Conservation (phyloP, 1,140 invertebrate species). For the Brachionus plicatilis region DNA sequence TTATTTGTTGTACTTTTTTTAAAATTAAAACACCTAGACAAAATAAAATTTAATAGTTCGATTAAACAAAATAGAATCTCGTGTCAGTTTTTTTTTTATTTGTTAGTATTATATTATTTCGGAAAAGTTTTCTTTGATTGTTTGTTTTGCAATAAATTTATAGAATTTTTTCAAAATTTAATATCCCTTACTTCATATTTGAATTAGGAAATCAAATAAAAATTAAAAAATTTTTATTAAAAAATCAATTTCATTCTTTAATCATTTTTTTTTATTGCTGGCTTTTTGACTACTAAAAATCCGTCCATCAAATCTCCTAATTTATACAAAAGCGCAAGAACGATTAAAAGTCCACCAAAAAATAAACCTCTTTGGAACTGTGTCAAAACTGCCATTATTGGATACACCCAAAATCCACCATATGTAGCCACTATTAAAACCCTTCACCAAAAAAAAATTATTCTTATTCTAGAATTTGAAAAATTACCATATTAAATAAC, state of each 20-base stretch:
- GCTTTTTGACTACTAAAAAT: not conserved
- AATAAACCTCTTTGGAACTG: not conserved
- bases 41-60: no score
- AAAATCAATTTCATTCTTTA: not conserved
- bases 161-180: no score
- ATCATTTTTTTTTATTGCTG: no score
- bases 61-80: no score
- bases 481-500: constrained; percentile 30
- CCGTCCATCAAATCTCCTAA: not conserved
- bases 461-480: not conserved
- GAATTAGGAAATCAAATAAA: not conserved
- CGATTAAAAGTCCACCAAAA: not conserved
- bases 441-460: not conserved
- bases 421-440: constrained; percentile 5
- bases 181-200: no score
- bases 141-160: no score
- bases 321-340: not conserved
- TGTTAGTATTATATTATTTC: no score
- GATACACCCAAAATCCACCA: constrained; percentile 37
- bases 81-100: no score
- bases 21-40: no score
- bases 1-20: no score
- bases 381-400: constrained; percentile 10
- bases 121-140: no score
- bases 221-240: not conserved